Base-by-base conservation (phyloP, 1,140 invertebrate genomes). In the Holcopasites calliopsidis region DNA sequence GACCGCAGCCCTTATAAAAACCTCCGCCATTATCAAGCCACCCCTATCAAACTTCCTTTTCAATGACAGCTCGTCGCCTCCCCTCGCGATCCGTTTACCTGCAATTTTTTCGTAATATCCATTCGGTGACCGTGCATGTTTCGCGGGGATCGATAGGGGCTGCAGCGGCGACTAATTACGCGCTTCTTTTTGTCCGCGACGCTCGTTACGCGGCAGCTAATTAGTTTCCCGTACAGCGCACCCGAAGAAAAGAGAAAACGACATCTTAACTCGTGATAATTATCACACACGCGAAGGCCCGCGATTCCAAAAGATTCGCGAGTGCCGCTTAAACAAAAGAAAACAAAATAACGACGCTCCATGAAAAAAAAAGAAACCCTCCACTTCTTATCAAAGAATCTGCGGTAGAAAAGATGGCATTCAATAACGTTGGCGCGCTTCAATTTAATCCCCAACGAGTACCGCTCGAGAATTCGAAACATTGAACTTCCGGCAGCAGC, bases 121-220 rank as follows among this genome's bases (percentile, higher is more conserved):
- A 33, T 28, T 18, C 35, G 10, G 50, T 57, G 50, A 35, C 50
- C 71, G 26, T 47, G 50, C 38, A 28, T 35, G n/a, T 74, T 74
- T 38, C 50, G 23, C 50, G 31, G 8, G 11, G 21, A 82, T 80
- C 78, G 47, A 82, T 81, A 77, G 16, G 33, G 26, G 33, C 33
- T 2, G 47, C 35, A 64, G 66, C 61, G 38, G 8, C 52, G 68
- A 47, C 44, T 77, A 73, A 82, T 81, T 80, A 71, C 57, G 33
- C 57, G 49, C 65, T 70, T 78, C 26, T 55, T 83, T 78, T 77
- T 76, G 57, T 82, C 49, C 23, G 35, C 21, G 38, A 60, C 42
- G 66, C 60, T 76, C 82, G 82, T 79, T 80, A 84, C 57, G 66
- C 72, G 77, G 66, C 74, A 64, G 71, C 73, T 73, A 65, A 79